These are phyloP conservation scores for Cherax quadricarinatus DNA, from an alignment of 1,140 invertebrate species.

Conservation along the genomic window DNA sequence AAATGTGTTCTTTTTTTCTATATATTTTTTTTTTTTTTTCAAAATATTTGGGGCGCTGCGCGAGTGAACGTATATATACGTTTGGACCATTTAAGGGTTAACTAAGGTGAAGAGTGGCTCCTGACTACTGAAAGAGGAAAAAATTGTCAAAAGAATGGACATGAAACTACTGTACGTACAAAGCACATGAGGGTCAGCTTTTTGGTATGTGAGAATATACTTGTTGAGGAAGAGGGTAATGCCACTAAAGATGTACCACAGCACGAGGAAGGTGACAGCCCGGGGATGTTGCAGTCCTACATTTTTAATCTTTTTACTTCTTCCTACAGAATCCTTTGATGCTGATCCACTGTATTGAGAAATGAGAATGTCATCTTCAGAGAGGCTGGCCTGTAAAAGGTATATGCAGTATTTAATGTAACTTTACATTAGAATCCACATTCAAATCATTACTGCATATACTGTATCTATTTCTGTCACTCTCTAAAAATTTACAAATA, in stretches of 20 bases:
- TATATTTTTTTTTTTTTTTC: too few species aligned
- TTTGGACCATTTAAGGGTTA: too few species aligned
- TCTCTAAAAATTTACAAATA: background rate
- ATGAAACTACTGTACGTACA: conserved; percentile 79
- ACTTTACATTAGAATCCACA: too few species aligned
- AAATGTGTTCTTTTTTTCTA: too few species aligned
- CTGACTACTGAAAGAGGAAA: too few species aligned
- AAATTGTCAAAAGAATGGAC: too few species aligned
- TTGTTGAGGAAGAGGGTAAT: conserved; percentile 90
- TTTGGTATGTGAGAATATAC: conserved; percentile 87
- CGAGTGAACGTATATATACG: too few species aligned
- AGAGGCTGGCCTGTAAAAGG: conserved; percentile 24
- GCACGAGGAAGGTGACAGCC: conserved; percentile 83
- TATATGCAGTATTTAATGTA: background rate
- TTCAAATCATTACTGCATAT: background rate
- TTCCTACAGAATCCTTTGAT: background rate
- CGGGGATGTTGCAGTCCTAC: conserved; percentile 79
- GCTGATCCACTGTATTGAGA: background rate
- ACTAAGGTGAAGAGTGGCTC: too few species aligned
- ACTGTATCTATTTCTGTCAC: background rate
- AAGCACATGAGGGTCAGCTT: conserved; percentile 87
- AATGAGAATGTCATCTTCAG: conserved; percentile 21
- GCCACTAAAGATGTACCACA: conserved; percentile 89
- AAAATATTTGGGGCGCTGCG: too few species aligned
- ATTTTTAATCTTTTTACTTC: background rate